A percentile compares a stretch with the other conserved stretches of the same genome.
Conservation (phyloP, 2,797 vertebrate species). For the Tenualosa thibaudeaui region DNA sequence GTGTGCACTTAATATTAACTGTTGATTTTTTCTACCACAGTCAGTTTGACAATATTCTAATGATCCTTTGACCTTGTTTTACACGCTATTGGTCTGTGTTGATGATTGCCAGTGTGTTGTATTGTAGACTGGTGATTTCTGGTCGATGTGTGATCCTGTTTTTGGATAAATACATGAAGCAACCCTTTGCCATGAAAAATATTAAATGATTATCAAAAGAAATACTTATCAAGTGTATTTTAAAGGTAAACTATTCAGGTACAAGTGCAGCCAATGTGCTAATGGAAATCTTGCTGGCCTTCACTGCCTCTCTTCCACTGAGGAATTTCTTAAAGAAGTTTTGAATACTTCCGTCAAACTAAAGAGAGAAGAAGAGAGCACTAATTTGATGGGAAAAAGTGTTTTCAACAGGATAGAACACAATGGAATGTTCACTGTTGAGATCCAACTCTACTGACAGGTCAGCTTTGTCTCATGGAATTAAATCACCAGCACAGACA, state of each 20-base stretch:
- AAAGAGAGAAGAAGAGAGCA: constrained; percentile 17
- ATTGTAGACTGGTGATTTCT: background rate
- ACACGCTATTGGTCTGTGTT: background rate
- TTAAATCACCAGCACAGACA: background rate
- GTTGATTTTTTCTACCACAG: background rate
- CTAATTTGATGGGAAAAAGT: background rate
- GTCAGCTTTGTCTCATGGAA: constrained; percentile 20
- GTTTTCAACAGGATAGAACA: background rate
- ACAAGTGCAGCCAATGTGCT: background rate
- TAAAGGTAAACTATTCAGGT: background rate
- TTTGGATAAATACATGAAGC: too few species aligned
- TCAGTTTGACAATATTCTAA: constrained; percentile 19
- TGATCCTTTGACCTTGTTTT: background rate
- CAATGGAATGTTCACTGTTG: constrained; percentile 23
- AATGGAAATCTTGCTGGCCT: constrained; percentile 1
- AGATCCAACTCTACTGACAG: constrained; percentile 1
- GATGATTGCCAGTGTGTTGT: background rate
- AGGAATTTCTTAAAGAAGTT: background rate
- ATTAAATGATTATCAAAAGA: background rate
- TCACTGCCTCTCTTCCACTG: background rate
- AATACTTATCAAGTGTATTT: background rate
- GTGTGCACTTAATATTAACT: background rate
- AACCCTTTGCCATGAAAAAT: too few species aligned
- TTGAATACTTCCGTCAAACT: background rate
- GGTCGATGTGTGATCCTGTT: too few species aligned